phyloP scores from a whole-genome alignment of 2,888 invertebrate species.

The Euzophera pinguis region DNA sequence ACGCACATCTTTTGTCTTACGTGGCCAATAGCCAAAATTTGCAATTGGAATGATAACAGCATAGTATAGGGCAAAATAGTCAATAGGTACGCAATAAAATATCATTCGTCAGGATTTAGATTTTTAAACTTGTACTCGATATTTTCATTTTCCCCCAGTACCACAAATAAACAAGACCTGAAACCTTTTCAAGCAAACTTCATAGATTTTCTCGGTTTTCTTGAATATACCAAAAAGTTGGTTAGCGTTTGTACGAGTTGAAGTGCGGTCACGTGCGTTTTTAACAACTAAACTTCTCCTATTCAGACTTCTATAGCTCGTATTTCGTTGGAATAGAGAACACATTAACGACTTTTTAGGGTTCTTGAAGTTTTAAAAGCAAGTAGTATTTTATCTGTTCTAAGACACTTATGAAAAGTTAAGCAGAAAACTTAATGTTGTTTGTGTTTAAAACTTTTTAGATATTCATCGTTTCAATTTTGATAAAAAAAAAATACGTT shows the following conservation, averaged over 20 bases:
- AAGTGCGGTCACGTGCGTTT: constrained; percentile 47
- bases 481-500: too few relatives aligned
- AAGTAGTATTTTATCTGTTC: neutral
- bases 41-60: too few relatives aligned
- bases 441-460: too few relatives aligned
- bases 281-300: constrained; percentile 57
- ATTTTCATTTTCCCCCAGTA: neutral
- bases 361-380: neutral
- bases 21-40: too few relatives aligned
- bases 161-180: neutral
- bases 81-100: too few relatives aligned
- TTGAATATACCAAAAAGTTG: neutral
- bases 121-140: neutral
- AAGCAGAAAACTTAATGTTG: too few relatives aligned
- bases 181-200: neutral
- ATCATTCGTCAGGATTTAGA: too few relatives aligned
- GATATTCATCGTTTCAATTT: too few relatives aligned
- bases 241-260: neutral
- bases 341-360: constrained; percentile 6
- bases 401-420: neutral
- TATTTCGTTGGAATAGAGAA: constrained; percentile 6
- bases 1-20: too few relatives aligned
- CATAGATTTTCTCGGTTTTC: neutral
- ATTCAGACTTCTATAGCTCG: constrained; percentile 6
- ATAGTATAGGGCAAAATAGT: too few relatives aligned